Percentiles rank a stretch among this genome's conserved stretches.
These are phyloP conservation scores for Aethes cnicana DNA, from an alignment of 2,888 invertebrate species.

Conservation along the genomic window DNA sequence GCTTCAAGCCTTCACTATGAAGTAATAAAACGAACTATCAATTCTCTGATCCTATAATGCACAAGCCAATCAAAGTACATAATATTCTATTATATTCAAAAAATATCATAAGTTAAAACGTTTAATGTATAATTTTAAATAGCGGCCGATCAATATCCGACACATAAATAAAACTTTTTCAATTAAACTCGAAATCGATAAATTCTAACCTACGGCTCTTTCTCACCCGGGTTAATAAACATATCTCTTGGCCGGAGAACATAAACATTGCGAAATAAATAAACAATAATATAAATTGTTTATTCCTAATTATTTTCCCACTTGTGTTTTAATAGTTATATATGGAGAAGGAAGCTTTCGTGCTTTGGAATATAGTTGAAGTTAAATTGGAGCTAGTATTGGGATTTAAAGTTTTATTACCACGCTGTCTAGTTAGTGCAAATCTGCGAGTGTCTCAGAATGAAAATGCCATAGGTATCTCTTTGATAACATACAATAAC, in stretches of 20 bases:
- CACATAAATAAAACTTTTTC: conserved; percentile 1
- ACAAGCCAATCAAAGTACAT: no score
- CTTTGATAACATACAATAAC: no score
- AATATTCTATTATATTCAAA: no score
- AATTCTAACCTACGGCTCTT: conserved; percentile 21
- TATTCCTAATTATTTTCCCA: conserved; percentile 36
- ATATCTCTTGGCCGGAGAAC: conserved; percentile 35
- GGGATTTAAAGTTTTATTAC: no score
- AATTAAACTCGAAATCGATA: conserved; percentile 21
- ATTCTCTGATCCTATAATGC: no score
- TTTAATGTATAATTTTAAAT: no score
- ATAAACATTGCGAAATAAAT: conserved; percentile 38
- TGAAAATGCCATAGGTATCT: no score
- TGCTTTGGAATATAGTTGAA: conserved; percentile 8
- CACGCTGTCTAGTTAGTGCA: no score
- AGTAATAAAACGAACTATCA: no score
- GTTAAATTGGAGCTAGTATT: conserved; percentile 6
- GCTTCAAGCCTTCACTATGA: no score
- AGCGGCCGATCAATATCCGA: background rate
- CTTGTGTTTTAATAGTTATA: conserved; percentile 14
- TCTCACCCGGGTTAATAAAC: conserved; percentile 35
- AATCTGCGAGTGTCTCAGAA: no score
- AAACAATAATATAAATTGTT: conserved; percentile 33
- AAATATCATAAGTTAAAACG: no score
- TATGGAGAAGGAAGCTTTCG: conserved; percentile 3